Conservation (phyloP, 1,140 invertebrate species). For the Drosophila azteca region DNA sequence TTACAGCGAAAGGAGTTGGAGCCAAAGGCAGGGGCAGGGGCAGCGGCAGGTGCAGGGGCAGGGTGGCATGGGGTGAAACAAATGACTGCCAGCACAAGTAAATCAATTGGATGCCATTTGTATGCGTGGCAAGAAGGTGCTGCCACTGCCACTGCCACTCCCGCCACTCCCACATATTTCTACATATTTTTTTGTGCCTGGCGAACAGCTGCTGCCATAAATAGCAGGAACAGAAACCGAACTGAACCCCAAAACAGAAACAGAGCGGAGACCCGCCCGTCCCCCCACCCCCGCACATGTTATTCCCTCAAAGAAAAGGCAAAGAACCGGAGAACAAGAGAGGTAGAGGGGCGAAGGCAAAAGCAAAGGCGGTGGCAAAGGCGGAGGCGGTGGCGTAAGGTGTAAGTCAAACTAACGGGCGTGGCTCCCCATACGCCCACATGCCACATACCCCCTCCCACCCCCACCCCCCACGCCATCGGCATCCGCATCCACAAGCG, state of each 20-base stretch:
- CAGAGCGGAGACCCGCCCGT: conserved; percentile 4
- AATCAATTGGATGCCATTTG: conserved; percentile 79
- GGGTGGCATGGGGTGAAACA: conserved; percentile 9
- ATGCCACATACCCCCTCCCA: too few relatives aligned
- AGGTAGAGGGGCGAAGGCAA: background rate
- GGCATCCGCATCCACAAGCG: conserved; percentile 7
- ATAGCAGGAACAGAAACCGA: conserved; percentile 34
- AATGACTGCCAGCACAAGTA: conserved; percentile 60
- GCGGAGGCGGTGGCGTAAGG: conserved; percentile 25
- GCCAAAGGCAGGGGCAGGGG: background rate
- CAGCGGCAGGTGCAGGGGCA: background rate
- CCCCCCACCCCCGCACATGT: conserved; percentile 22
- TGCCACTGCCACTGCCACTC: conserved; percentile 4
- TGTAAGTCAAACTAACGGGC: conserved; percentile 56
- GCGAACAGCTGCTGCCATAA: conserved; percentile 75
- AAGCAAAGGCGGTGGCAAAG: background rate
- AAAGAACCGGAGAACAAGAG: background rate
- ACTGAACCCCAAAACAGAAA: background rate
- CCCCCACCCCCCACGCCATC: too few relatives aligned
- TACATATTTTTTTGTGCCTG: conserved; percentile 16
- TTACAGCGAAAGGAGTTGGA: background rate
- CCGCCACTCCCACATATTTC: conserved; percentile 4
- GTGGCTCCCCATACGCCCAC: conserved; percentile 17
- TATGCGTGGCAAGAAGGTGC: conserved; percentile 61
- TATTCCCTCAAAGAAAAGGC: conserved; percentile 27